These are phyloP conservation scores for Henricia sp. DNA, from an alignment of 53 echinoderm and acorn worm species.

Conservation along the genomic window DNA sequence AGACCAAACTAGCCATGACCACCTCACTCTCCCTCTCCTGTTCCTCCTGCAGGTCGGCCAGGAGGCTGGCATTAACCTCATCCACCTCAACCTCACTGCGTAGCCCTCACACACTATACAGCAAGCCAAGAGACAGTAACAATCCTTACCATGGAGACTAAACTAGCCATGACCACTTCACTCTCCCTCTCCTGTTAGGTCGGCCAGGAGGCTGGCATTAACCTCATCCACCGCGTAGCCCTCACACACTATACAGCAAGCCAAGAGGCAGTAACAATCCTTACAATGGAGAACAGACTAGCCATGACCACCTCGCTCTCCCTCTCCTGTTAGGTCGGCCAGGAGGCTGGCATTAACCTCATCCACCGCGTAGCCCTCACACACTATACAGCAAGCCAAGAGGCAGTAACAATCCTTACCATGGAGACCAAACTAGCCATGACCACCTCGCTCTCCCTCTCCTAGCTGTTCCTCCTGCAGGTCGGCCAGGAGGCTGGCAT, in stretches of 20 bases:
- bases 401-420: too few species aligned
- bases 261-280: too few species aligned
- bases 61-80: constrained; percentile 75
- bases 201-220: too few species aligned
- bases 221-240: too few species aligned
- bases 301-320: constrained; percentile 81
- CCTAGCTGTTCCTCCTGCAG: constrained; percentile 87
- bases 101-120: too few species aligned
- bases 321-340: constrained; percentile 87
- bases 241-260: too few species aligned
- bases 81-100: constrained; percentile 69
- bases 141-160: too few species aligned
- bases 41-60: constrained; percentile 91
- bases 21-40: constrained; percentile 91
- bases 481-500: constrained; percentile 75
- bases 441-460: constrained; percentile 77
- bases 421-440: constrained; percentile 72
- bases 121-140: too few species aligned
- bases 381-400: too few species aligned
- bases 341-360: constrained; percentile 78
- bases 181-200: too few species aligned
- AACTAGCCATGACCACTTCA: too few species aligned
- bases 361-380: too few species aligned
- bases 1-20: constrained; percentile 72
- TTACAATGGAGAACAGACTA: constrained; percentile 77